Evolutionary conservation across 2,888 invertebrate genomes (phyloP), one percentile per base, ranked within the genome.

Genomic region (Drosophila mimetica): DNA sequence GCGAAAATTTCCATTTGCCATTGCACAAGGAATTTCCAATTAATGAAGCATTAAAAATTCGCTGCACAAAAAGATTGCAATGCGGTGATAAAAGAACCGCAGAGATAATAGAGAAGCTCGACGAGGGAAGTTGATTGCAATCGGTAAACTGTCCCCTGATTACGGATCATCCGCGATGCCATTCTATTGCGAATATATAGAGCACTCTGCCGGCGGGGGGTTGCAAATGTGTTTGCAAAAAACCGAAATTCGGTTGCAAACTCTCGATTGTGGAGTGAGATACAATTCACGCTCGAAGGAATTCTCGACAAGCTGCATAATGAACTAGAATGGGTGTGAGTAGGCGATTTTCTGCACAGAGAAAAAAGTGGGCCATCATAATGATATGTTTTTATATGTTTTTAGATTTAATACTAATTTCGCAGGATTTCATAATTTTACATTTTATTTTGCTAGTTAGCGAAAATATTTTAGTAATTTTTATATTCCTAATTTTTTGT

Each of bases 261-360:
- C 69, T 70, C 66, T 64, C 78, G 76, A 76, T 71, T 66, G 61
- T 46, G 46, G 46, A 64, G 59, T 65, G 82, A 76, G 84, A 86
- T 79, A 81, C 53, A 75, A 77, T 81, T 79, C 46, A 81, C 86
- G 86, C 80, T 73, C 72, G 70, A 69, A 36, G 71, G 86, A 83
- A 50, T 63, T 66, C 48, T 60, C 52, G 58, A 71, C 71, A 59
- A 30, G 77, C 80, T 77, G 86, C 65, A 74, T 77, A 86, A 86
- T 83, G 83, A 86, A 70, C 79, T 52, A 71, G 74, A 77, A 77
- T 77, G 75, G 52, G 44, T 28, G 70, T 48, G 67, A 71, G 69
- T 71, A 71, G 70, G 71, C 71, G 60, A 57, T 42, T 55, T 48
- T 47, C 20, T 54, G 16, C 69, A 46, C 70, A 41, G 42, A 39